Evolutionary conservation across 2,113 vertebrate genomes (phyloP), one percentile per base, ranked within the genome.

Genomic region (Promerops cafer): DNA sequence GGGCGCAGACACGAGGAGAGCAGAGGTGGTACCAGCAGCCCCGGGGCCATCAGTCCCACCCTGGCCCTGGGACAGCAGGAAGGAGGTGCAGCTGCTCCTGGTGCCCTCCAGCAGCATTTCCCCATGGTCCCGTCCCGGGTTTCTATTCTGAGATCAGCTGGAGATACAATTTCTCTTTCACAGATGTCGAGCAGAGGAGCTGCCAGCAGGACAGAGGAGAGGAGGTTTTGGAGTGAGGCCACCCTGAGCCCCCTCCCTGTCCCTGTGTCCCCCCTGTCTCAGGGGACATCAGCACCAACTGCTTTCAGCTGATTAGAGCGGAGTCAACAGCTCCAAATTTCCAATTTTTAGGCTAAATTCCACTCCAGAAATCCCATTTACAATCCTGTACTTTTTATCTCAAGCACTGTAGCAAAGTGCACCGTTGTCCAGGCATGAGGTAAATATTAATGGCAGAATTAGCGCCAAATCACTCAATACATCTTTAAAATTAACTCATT

Each of bases 401-500:
- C 31, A 49, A 93, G 33, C 57, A 35, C 69, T 82, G 88, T 76
- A 81, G 88, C 89, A 92, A 95, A 94, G 79, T 30, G 28, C 22
- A 9, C 28, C 33, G 24, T 24, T 89, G 83, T 89, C 85, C 93
- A 54, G 83, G 88, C 94, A 95, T 44, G 66, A 97, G 96, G 83
- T 47, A 96, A 93, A 96, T 95, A 84, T 95, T 89, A 96, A 93
- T 87, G 87, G 63, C 89, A 89, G 72, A 96, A 96, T 95, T 96
- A 97, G 94, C 1, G 18, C 66, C 88, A 93, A 94, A 93, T 91
- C 94, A 93, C 65, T 96, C 92, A 87, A 95, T 96, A 93, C 37
- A 77, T 96, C 92, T 96, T 93, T 80, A 94, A 95, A 97, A 96
- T 94, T 88, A 96, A 93, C 91, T 96, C 89, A 92, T 97, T 96